These are phyloP conservation scores for Linurgus olivaceus DNA, from an alignment of 2,797 vertebrate species.

Conservation along the genomic window DNA sequence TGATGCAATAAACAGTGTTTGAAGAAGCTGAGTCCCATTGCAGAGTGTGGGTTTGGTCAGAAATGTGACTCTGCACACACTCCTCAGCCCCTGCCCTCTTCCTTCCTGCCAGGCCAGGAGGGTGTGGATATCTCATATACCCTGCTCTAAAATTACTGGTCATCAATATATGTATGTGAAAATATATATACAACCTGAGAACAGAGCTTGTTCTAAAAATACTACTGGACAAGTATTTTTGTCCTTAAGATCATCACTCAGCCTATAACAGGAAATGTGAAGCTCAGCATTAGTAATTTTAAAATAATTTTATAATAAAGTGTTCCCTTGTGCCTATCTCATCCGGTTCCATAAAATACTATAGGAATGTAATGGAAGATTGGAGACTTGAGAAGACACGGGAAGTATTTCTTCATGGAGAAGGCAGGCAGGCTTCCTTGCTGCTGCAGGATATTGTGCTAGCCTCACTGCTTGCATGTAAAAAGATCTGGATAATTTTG, in stretches of 20 bases:
- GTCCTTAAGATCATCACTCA: not conserved
- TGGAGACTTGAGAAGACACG: not conserved
- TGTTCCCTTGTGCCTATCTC: not conserved
- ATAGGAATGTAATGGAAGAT: not conserved
- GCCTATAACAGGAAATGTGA: not conserved
- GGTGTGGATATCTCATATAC: not conserved
- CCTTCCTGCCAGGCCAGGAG: not conserved
- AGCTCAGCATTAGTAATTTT: not conserved
- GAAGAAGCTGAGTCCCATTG: not conserved
- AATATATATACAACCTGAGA: not conserved
- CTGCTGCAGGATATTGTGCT: not conserved
- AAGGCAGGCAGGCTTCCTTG: not conserved
- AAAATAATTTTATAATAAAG: not conserved
- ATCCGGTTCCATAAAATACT: not conserved
- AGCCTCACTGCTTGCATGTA: not conserved
- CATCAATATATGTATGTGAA: not conserved
- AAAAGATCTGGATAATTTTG: not conserved
- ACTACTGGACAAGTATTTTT: not conserved
- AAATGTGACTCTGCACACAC: not conserved
- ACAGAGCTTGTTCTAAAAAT: not conserved
- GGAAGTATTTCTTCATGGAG: not conserved
- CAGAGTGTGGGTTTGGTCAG: not conserved
- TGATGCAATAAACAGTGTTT: not conserved
- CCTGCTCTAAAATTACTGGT: not conserved
- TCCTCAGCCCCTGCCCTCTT: not conserved